Evolutionary conservation across 2,113 vertebrate species (phyloP).

Genomic region (Athene noctua): DNA sequence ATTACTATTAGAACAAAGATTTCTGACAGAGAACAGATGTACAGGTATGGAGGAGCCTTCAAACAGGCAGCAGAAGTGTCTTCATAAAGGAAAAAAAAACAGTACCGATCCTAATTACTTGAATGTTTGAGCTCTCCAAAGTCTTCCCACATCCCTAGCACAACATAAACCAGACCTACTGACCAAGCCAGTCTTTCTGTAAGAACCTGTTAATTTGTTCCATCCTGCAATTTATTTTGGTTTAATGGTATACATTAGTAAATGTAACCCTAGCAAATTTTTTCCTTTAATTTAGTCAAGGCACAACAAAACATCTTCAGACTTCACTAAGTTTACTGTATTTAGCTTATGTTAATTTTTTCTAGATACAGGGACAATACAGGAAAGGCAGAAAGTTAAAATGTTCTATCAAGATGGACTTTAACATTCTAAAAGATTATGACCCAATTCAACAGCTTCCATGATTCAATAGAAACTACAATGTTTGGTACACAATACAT

Average conservation of each 20-base stretch:
- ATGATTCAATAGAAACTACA: neutral
- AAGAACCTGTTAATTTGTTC: neutral
- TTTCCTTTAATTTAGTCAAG: neutral
- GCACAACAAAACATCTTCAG: neutral
- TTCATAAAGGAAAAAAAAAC: neutral
- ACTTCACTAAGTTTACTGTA: neutral
- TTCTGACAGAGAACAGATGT: fast-evolving
- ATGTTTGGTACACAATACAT: neutral
- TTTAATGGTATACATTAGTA: neutral
- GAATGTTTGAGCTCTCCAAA: neutral
- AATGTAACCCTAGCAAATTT: neutral
- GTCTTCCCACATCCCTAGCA: neutral
- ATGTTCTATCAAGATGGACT: neutral
- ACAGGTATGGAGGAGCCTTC: neutral
- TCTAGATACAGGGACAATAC: neutral
- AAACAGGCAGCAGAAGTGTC: neutral
- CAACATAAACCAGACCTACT: neutral
- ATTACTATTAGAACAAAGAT: neutral
- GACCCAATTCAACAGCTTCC: neutral
- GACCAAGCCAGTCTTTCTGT: neutral
- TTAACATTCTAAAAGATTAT: neutral
- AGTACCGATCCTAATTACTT: neutral
- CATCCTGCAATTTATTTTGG: neutral
- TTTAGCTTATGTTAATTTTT: neutral
- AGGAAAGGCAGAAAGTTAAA: neutral